A percentile compares a stretch with the other conserved stretches of the same genome.
These are phyloP conservation scores for Tryphoninae sp. DNA, from an alignment of 2,888 invertebrate species.

Conservation along the genomic window DNA sequence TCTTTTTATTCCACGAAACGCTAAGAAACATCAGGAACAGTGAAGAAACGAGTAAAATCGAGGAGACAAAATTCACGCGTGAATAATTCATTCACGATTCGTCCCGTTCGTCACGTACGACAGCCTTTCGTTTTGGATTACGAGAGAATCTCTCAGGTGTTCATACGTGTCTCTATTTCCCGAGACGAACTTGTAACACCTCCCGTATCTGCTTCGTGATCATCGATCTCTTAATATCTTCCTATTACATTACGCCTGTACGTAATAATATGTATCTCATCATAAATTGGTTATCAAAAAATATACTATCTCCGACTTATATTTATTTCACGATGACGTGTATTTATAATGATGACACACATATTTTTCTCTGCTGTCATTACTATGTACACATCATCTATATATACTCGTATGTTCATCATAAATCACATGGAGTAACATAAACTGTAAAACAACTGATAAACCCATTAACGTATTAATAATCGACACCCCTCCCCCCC, in stretches of 20 bases:
- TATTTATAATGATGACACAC: no score
- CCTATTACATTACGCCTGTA: neutral
- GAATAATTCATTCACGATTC: neutral
- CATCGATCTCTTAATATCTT: slow-evolving; percentile 30
- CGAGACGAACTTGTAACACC: neutral
- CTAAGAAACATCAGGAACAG: slow-evolving; percentile 35
- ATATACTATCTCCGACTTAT: neutral
- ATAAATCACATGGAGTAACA: no score
- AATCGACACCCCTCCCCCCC: no score
- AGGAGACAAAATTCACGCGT: neutral
- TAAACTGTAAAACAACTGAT: no score
- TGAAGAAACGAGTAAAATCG: slow-evolving; percentile 24
- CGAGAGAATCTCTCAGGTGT: neutral
- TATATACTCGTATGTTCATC: no score
- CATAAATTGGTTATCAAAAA: neutral
- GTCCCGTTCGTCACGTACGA: neutral
- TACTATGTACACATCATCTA: no score
- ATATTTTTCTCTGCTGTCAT: no score
- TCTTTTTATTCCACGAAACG: slow-evolving; percentile 84
- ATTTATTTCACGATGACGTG: no score
- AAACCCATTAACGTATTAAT: no score
- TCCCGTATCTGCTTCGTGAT: neutral
- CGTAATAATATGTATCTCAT: neutral
- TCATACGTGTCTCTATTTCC: slow-evolving; percentile 1
- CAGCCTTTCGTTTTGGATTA: neutral